These are phyloP conservation scores for Perdita meconis DNA, from an alignment of 2,888 invertebrate species.

Conservation along the genomic window DNA sequence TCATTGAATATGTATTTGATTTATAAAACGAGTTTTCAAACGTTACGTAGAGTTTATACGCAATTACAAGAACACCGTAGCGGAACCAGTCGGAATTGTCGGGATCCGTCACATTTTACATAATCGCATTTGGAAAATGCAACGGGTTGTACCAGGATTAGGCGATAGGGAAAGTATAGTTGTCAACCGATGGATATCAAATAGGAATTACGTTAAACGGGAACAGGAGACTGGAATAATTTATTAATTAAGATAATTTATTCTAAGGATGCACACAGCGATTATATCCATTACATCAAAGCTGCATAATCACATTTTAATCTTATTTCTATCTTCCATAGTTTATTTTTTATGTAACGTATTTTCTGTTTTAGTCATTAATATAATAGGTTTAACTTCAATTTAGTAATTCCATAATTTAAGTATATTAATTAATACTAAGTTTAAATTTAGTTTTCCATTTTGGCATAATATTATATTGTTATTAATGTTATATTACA, in stretches of 20 bases:
- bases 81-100: slow-evolving; percentile 38
- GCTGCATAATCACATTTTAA: background rate
- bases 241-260: background rate
- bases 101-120: slow-evolving; percentile 46
- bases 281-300: background rate
- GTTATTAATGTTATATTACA: background rate
- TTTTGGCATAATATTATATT: background rate
- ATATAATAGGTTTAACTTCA: background rate
- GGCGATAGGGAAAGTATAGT: slow-evolving; percentile 40
- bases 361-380: background rate
- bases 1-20: slow-evolving; percentile 16
- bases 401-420: background rate
- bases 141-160: slow-evolving; percentile 21
- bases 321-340: background rate
- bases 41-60: slow-evolving; percentile 40
- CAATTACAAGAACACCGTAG: slow-evolving; percentile 10
- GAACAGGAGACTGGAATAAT: slow-evolving; percentile 1
- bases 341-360: background rate
- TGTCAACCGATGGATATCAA: slow-evolving; percentile 13
- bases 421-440: background rate
- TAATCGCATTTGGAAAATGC: slow-evolving; percentile 55
- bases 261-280: background rate
- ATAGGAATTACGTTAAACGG: slow-evolving; percentile 7
- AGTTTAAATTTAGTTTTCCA: background rate
- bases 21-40: slow-evolving; percentile 40